These are phyloP conservation scores for Arremon aurantiirostris DNA, from an alignment of 2,797 vertebrate species.

Conservation along the genomic window DNA sequence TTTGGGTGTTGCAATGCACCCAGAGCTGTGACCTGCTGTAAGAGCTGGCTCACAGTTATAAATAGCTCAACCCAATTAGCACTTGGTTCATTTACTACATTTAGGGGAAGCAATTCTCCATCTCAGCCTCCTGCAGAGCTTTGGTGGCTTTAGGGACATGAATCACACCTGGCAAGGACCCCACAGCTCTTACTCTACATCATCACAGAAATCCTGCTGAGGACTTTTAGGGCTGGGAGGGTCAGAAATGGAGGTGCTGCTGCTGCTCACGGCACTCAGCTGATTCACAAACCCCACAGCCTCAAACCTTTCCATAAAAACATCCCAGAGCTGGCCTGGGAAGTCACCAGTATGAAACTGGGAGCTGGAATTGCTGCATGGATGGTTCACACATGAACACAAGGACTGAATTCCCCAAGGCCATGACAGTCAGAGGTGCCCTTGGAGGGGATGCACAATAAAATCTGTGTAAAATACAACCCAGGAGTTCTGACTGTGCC, in stretches of 20 bases:
- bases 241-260: neutral
- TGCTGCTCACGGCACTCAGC: neutral
- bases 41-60: neutral
- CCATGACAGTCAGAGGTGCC: neutral
- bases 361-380: fast-evolving
- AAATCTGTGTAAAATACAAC: neutral
- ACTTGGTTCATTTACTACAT: neutral
- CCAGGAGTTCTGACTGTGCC: neutral
- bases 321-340: neutral
- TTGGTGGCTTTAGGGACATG: neutral
- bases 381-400: neutral
- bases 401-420: neutral
- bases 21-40: neutral
- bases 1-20: neutral
- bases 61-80: neutral
- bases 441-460: neutral
- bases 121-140: neutral
- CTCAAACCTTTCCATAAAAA: neutral
- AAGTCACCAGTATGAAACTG: neutral
- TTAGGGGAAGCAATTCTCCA: neutral
- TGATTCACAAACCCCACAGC: neutral
- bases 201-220: neutral
- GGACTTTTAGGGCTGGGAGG: neutral
- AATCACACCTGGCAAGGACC: neutral
- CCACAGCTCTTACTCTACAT: neutral